A percentile compares a stretch with the other conserved stretches of the same genome.
Conservation (phyloP, 2,888 invertebrate genomes). For the Dynastes hyllus region DNA sequence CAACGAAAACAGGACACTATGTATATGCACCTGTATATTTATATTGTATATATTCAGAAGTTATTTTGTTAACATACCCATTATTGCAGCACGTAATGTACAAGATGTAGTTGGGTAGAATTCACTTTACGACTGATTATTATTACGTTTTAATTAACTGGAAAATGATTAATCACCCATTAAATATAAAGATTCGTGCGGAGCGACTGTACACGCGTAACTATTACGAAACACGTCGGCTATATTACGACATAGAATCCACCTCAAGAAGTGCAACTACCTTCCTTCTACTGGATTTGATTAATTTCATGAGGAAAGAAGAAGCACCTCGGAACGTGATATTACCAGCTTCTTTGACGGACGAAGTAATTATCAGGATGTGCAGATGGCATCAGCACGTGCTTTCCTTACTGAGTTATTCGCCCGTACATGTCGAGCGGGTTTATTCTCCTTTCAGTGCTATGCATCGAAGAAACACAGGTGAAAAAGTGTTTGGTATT, state of each 20-base stretch:
- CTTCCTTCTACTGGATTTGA: conserved; percentile 30
- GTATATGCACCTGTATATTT: too few species aligned
- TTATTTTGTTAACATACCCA: not conserved
- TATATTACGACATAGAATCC: conserved; percentile 21
- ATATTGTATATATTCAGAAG: not conserved
- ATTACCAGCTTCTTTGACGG: conserved; percentile 24
- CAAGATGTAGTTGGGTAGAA: conserved; percentile 9
- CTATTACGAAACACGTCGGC: conserved; percentile 13
- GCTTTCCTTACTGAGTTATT: conserved; percentile 1
- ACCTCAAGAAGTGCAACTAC: conserved; percentile 24
- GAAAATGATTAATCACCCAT: conserved; percentile 44
- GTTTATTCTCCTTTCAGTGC: not conserved
- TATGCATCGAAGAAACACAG: not conserved
- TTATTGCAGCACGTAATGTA: not conserved
- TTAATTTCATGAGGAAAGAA: conserved; percentile 40
- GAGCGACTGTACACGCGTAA: not conserved
- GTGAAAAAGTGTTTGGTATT: not conserved
- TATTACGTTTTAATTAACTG: conserved; percentile 41
- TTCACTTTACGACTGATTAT: conserved; percentile 38
- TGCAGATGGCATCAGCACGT: conserved; percentile 48
- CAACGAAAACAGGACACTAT: too few species aligned
- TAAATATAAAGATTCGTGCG: conserved; percentile 21
- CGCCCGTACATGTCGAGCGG: not conserved
- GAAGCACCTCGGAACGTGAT: conserved; percentile 37
- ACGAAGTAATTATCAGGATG: conserved; percentile 26